Evolutionary conservation across 2,797 vertebrate genomes (phyloP).

Genomic region (Melanotaenia nigrans): DNA sequence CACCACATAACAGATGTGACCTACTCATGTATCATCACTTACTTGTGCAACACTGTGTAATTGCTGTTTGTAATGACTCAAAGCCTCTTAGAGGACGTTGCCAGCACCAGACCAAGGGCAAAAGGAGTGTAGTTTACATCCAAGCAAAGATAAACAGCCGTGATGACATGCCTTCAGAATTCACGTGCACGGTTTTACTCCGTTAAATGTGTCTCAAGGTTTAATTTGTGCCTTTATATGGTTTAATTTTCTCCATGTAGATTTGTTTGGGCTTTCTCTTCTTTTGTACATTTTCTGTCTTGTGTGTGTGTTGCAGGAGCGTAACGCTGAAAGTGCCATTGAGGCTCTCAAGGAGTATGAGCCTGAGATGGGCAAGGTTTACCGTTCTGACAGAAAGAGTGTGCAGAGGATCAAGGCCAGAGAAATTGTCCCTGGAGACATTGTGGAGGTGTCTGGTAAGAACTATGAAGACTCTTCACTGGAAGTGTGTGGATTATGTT

Average conservation of each 20-base stretch:
- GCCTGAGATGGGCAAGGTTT: conserved; percentile 92
- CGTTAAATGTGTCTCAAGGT: neutral
- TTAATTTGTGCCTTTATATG: neutral
- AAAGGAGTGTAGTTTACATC: conserved; percentile 31
- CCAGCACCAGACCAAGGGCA: conserved; percentile 35
- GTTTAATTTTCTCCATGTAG: neutral
- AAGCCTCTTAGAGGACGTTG: conserved; percentile 35
- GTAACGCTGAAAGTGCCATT: conserved; percentile 85
- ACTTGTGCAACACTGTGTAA: conserved; percentile 32
- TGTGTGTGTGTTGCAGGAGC: conserved; percentile 74
- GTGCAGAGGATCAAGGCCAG: conserved; percentile 90
- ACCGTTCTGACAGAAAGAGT: conserved; percentile 89
- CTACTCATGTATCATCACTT: conserved; percentile 38
- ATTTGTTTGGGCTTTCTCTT: neutral
- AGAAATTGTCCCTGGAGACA: conserved; percentile 92
- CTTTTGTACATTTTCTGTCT: neutral
- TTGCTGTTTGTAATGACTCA: conserved; percentile 28
- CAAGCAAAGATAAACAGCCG: conserved; percentile 5
- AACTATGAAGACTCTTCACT: neutral
- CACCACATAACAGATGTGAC: conserved; percentile 30
- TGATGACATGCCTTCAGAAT: neutral
- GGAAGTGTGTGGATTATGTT: neutral
- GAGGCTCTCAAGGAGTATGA: conserved; percentile 88
- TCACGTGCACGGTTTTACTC: neutral
- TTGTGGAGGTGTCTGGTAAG: conserved; percentile 95